Evolutionary conservation across 2,888 invertebrate species (phyloP), one percentile per base, ranked within the genome.

Genomic region (Torymus texanus): DNA sequence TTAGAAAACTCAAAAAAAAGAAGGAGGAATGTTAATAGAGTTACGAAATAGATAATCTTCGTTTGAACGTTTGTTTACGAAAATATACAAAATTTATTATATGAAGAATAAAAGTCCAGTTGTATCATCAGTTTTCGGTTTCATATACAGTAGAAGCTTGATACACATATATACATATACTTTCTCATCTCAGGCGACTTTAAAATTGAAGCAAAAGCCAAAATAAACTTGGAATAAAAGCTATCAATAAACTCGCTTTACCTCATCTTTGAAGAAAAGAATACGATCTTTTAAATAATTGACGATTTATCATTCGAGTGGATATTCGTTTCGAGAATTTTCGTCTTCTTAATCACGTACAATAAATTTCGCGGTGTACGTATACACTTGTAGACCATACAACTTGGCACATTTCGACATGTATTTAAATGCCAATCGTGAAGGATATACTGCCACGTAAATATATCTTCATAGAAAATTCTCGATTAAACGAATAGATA

Each of bases 401-500:
- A 41, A 41, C 21, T 73, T 73, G 73, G 73, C 73, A 73, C 55
- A 16, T 65, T 63, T 73, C 55, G 18, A 65, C 24, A 62, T 55
- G 62, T 41, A 55, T 63, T 63, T 63, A 55, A 63, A 63, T 41
- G 73, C 55, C 73, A 63, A 73, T 73, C 55, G 16, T 16, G 63
- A 63, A 21, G 24, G 59, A 59, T 71, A 62, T 53, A 55, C 13
- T n/a, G 41, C 55, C 55, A 14, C 1, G 11, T 63, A 63, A 73
- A 73, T 73, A 63, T 63, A 73, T 73, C 62, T 73, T 63, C 55
- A 41, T 13, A 55, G 63, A 62, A 55, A 62, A 29, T 73, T 73
- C 55, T 24, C 73, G 18, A 63, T 41, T 41, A 41, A 41, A 41
- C 41, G 41, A 41, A 41, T 41, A 41, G 12, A 29, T n/a, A 21